Base-by-base conservation (phyloP, 2,113 vertebrate genomes). In the Anser cygnoides region DNA sequence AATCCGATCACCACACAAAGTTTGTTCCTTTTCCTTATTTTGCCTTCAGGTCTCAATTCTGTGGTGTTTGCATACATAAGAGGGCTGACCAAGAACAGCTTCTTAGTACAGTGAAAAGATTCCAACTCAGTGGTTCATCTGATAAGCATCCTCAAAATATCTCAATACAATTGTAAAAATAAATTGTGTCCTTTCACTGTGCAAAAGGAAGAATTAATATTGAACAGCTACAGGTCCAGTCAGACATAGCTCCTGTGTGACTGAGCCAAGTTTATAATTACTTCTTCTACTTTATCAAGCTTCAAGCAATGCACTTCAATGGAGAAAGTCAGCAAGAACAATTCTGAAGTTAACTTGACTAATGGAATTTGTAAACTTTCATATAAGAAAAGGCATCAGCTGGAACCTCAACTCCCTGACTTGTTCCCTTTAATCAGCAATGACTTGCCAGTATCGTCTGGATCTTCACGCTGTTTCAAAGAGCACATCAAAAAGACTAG, bases 181-280 rank as follows among this genome's bases (percentile, higher is more conserved):
- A 89, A 87, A 89, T 72, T 54, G 77, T 66, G 84, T 44, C 58
- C 37, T 91, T 70, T 62, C 74, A 91, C 81, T 58, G 44, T 66
- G 91, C 37, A 62, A 89, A 92, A 89, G 65, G 68, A 76, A 58
- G 76, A 84, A 95, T 82, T 8, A 93, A 95, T 89, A 93, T 39
- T 92, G 86, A 95, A 76, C 77, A 94, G 88, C 67, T 37, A 66
- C 11, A 2, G 84, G 78, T 28, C 29, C 83, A 89, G 84, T 23
- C 70, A 95, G 49, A 89, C 78, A 63, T 4, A 92, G 82, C 63
- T 91, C 59, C 75, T 90, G 57, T 15, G 75, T 70, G 44, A 67
- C 67, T 6, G 15, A 91, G 95, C 75, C 96, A 96, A 88, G 85
- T 61, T 87, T 90, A 68, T 95, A 95, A 96, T 95, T 91, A 92